Evolutionary conservation across 2,113 vertebrate species (phyloP).

Genomic region (Lampris incognitus): DNA sequence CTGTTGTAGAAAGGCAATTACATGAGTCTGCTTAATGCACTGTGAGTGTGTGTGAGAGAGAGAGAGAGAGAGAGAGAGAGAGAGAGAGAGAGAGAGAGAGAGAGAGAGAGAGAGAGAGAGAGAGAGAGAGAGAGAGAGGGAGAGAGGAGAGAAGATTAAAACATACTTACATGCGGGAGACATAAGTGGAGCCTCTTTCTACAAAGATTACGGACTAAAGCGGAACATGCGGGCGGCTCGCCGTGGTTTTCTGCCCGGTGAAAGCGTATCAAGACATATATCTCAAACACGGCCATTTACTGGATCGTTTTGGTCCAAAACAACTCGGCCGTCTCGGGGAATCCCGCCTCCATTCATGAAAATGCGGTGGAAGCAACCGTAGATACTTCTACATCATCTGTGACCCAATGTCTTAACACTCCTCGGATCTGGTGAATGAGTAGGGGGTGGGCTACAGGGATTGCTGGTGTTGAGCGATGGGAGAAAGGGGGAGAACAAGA

Average conservation of each 20-base stretch:
- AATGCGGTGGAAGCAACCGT: constrained; percentile 27
- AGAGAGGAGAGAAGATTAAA: constrained; percentile 56
- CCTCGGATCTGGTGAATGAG: not conserved
- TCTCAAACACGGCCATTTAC: constrained; percentile 74
- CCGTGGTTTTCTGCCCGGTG: constrained; percentile 51
- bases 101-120: constrained; percentile 50
- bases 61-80: constrained; percentile 46
- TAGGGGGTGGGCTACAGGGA: too few species aligned
- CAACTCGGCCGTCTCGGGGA: constrained; percentile 60
- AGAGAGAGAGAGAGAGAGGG: constrained; percentile 51
- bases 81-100: constrained; percentile 21
- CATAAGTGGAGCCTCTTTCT: constrained; percentile 69
- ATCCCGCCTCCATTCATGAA: constrained; percentile 45
- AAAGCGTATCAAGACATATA: constrained; percentile 67
- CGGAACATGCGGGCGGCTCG: constrained; percentile 64
- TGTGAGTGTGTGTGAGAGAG: constrained; percentile 21
- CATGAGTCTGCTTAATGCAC: constrained; percentile 57
- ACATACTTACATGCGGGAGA: constrained; percentile 71
- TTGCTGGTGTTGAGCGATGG: not conserved
- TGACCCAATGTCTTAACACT: constrained; percentile 13
- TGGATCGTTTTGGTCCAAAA: constrained; percentile 66
- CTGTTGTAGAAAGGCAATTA: constrained; percentile 72
- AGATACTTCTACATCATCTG: constrained; percentile 13
- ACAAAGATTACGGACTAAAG: constrained; percentile 77
- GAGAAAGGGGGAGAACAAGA: not conserved